Conservation (phyloP, 2,113 vertebrate genomes). For the Apeltes quadracus region DNA sequence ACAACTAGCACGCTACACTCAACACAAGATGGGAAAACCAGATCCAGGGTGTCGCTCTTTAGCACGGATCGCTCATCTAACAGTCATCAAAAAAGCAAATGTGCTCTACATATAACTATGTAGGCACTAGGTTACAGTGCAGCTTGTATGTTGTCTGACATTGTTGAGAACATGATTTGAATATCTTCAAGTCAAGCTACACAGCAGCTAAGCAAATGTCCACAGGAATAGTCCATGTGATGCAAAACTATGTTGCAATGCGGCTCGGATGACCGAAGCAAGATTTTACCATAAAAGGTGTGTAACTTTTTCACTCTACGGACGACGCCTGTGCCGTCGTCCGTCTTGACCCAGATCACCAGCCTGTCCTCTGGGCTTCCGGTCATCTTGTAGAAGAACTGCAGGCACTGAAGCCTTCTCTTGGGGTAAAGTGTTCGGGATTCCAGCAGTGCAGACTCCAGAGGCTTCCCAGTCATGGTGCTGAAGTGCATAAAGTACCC, state of each 20-base stretch:
- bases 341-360: slow-evolving; percentile 85
- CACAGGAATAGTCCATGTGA: neutral
- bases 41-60: neutral
- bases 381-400: slow-evolving; percentile 92
- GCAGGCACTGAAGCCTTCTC: slow-evolving; percentile 88
- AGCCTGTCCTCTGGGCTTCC: slow-evolving; percentile 85
- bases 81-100: neutral
- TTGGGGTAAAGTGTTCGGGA: slow-evolving; percentile 90
- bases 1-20: neutral
- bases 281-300: slow-evolving; percentile 83
- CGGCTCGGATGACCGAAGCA: neutral
- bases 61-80: neutral
- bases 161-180: slow-evolving; percentile 17
- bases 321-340: slow-evolving; percentile 85
- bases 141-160: neutral
- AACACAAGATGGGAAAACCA: neutral
- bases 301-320: slow-evolving; percentile 84
- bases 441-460: slow-evolving; percentile 85
- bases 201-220: slow-evolving; percentile 5
- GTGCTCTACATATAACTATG: neutral
- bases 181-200: slow-evolving; percentile 1
- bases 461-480: slow-evolving; percentile 75
- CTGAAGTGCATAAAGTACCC: slow-evolving; percentile 87
- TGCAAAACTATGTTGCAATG: slow-evolving; percentile 6
- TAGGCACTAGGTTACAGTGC: neutral